Base-by-base conservation (phyloP, 2,888 invertebrate species). In the Pyrocoelia pectoralis region DNA sequence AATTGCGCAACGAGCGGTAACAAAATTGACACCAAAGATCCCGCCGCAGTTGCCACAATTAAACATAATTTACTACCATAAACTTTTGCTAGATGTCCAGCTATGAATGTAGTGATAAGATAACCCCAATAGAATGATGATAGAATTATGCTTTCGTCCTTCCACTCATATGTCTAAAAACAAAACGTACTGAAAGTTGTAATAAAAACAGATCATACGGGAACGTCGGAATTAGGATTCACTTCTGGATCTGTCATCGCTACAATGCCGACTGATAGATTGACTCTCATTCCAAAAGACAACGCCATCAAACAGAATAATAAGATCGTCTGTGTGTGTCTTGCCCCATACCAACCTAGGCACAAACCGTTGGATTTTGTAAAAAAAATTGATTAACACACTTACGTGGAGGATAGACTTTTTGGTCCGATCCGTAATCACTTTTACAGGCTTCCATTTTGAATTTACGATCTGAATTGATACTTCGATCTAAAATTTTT, bases 101-200 rank as follows among this genome's bases (percentile, higher is more conserved):
- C 87, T 0, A 89, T 89, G 1, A 93, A 80, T 79, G 93, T 93
- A 14, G 89, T 87, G 4, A 89, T 70, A 1, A 91, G 84, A 76
- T 93, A 93, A 1, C 93, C 93, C 90, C 91, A 90, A 79, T 92
- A 92, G 79, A 92, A 93, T 0, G 92, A 89, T 5, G 91, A 91
- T 6, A 91, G 80, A 33, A 92, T 84, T 59, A 88, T 73, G 9
- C 85, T 84, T 8, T 80, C 74, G 59, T 84, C 79, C 10, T 80
- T 74, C 90, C 89, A 90, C 1, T 85, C 68, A 75, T 81, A 89
- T 68, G 79, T 76, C 85, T 86, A n/a, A 71, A 61, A 41, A 3
- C n/a, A 15, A 13, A 15, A 54, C n/a, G 33, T 33, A 10, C 9
- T 3, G 3, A 3, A 24, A 24, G 24, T 24, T 33, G 9, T 6